Evolutionary conservation across 30 jellyfish, hydroid and myxozoan genomes (phyloP).

Genomic region (Hydractinia symbiolongicarpus): DNA sequence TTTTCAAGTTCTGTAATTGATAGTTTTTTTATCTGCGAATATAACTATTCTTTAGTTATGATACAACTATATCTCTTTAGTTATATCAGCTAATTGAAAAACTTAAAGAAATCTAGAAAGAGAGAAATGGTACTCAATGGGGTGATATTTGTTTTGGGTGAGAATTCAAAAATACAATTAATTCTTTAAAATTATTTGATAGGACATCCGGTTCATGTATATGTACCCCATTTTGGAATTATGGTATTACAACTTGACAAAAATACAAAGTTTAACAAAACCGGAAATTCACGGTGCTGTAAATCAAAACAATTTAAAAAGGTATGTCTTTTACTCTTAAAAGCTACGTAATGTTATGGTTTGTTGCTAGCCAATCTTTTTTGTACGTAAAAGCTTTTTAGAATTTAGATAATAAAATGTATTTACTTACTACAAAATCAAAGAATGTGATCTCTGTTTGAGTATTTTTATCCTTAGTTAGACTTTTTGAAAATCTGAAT

Average conservation of each 20-base stretch:
- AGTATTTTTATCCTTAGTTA: neutral
- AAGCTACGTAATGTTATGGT: neutral
- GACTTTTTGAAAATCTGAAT: too few species aligned
- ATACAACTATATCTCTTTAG: too few species aligned
- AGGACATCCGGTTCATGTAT: neutral
- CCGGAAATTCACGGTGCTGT: neutral
- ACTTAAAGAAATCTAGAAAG: constrained; percentile 29
- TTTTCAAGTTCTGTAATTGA: too few species aligned
- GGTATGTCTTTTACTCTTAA: neutral
- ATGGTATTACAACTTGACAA: neutral
- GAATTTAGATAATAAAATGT: too few species aligned
- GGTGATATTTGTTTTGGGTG: constrained; percentile 58
- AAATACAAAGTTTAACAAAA: neutral
- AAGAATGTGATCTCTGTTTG: neutral
- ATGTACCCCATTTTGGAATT: neutral
- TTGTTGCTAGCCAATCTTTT: too few species aligned
- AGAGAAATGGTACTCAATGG: constrained; percentile 44
- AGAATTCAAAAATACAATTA: neutral
- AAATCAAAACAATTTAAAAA: neutral
- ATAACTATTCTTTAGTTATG: too few species aligned
- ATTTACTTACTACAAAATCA: too few species aligned
- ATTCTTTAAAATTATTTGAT: neutral
- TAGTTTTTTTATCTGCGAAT: too few species aligned
- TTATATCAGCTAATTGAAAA: constrained; percentile 30
- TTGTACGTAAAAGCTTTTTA: too few species aligned